Evolutionary conservation across 1,140 invertebrate species (phyloP), one percentile per base, ranked within the genome.

Genomic region (Hestina assimilis): DNA sequence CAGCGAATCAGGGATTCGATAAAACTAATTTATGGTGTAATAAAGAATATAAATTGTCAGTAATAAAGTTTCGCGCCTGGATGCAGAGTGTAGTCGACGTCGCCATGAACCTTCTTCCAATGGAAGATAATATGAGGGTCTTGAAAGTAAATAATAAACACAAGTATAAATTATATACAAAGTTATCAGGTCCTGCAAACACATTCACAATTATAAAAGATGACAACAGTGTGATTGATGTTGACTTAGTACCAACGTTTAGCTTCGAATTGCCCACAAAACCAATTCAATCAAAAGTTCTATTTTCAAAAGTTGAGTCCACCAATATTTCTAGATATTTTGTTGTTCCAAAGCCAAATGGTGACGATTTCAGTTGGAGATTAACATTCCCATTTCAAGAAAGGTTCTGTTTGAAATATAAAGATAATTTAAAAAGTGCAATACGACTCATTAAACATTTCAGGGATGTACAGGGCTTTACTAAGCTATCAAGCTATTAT

Each of bases 361-460:
- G 57, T 14, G 53, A 72, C 17, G 63, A 76, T 47, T 72, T 50
- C 43, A 69, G 67, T 57, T 79, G 75, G 75, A 59, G 75, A 59
- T 35, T 79, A 33, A 59, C 69, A 14, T 79, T 79, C 61, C 75
- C 75, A 5, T 68, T 66, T 56, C 75, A 79, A 50, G 75, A 79
- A 61, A 48, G 67, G 17, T 48, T 46, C 50, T 62, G 61, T 19
- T 58, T 72, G 11, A 50, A 66, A 11, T 43, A 67, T 20, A 70
- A 58, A 26, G 66, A 79, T 48, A 74, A 79, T 51, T 63, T 75
- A 31, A 79, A 79, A 61, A 55, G 63, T 28, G 35, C 66, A 2
- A 19, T 74, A 14, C 72, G 66, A 52, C 31, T 76, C 9, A 43
- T 79, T 3, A 76, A 79, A 58, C 51, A 70, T 29, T 66, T 79